Conservation (phyloP, 2,113 vertebrate species). For the Caracal caracal region DNA sequence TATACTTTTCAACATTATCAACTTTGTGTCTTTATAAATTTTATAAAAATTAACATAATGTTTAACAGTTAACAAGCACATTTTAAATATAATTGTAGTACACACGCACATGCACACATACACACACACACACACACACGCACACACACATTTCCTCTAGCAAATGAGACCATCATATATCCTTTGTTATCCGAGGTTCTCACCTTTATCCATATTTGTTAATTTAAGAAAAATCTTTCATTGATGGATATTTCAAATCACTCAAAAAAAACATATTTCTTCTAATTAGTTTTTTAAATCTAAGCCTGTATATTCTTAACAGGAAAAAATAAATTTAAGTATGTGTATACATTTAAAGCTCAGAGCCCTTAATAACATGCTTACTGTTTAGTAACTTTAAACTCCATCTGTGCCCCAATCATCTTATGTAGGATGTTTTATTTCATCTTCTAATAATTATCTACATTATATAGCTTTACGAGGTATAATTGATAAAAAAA, state of each 20-base stretch:
- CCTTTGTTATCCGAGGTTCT: background rate
- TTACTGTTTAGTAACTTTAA: background rate
- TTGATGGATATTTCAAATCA: background rate
- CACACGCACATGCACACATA: too few relatives aligned
- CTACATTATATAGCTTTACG: background rate
- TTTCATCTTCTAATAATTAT: background rate
- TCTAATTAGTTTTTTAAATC: background rate
- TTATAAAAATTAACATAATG: background rate
- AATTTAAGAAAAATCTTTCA: background rate
- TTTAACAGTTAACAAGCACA: background rate
- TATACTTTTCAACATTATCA: background rate
- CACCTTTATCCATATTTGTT: background rate
- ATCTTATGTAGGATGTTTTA: background rate
- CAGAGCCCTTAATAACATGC: background rate
- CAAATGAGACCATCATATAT: background rate
- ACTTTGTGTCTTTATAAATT: background rate
- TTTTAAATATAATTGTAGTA: background rate
- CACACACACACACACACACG: too few relatives aligned
- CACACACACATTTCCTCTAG: background rate
- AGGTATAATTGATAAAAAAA: background rate
- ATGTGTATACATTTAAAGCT: background rate
- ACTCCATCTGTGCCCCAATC: background rate
- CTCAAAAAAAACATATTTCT: background rate
- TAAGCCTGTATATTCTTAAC: background rate
- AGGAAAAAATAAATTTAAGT: background rate